These are phyloP conservation scores for Aphelinus certus DNA, from an alignment of 1,140 invertebrate species.

Conservation along the genomic window DNA sequence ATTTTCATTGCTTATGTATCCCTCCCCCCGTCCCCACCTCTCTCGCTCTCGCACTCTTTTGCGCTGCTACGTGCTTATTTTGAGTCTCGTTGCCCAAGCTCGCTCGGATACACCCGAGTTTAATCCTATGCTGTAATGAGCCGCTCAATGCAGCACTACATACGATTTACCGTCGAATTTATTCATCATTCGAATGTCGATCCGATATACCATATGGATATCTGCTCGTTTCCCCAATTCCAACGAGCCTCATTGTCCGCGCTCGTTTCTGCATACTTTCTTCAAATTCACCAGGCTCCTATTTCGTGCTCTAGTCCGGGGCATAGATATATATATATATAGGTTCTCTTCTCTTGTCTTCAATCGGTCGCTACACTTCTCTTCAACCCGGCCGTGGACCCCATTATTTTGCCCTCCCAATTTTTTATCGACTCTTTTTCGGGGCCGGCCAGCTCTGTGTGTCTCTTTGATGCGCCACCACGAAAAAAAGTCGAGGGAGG, in stretches of 20 bases:
- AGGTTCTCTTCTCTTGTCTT: conserved; percentile 13
- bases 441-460: conserved; percentile 1
- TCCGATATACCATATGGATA: too few species aligned
- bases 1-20: conserved; percentile 45
- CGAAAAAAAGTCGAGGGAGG: too few species aligned
- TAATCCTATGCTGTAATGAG: too few species aligned
- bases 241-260: too few species aligned
- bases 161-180: too few species aligned
- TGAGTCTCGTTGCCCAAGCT: too few species aligned
- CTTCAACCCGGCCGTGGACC: conserved; percentile 19
- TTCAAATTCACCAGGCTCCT: conserved; percentile 34
- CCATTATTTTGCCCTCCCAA: conserved; percentile 20
- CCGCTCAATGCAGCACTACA: too few species aligned
- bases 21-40: conserved; percentile 9
- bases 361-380: not conserved
- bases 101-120: too few species aligned
- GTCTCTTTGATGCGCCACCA: conserved; percentile 24
- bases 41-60: not conserved
- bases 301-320: not conserved
- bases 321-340: too few species aligned
- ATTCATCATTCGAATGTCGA: too few species aligned
- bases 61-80: too few species aligned
- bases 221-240: too few species aligned
- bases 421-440: conserved; percentile 37
- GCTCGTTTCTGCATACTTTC: not conserved